phyloP scores from a whole-genome alignment of 2,797 vertebrate species.

The Sardinella longiceps region DNA sequence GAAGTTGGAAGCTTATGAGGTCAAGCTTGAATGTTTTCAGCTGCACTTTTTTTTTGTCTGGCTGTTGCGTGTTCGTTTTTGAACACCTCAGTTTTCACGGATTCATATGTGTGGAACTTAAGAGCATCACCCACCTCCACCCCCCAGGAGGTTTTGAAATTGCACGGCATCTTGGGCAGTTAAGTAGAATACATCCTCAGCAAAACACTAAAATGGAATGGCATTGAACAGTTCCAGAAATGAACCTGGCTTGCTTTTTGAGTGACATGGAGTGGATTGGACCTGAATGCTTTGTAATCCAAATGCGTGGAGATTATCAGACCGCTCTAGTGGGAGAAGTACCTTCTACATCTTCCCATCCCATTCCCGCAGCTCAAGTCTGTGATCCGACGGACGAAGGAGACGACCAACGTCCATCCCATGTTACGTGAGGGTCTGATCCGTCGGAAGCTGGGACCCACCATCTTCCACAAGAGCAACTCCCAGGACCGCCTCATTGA shows the following conservation, averaged over 20 bases:
- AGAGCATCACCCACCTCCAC: not conserved
- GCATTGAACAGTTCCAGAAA: not conserved
- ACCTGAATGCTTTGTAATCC: not conserved
- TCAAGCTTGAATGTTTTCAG: not conserved
- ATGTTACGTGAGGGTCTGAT: slow-evolving; percentile 89
- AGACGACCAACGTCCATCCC: slow-evolving; percentile 89
- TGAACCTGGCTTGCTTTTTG: not conserved
- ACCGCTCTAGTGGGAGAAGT: not conserved
- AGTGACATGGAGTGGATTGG: slow-evolving; percentile 8
- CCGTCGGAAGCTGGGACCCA: slow-evolving; percentile 86
- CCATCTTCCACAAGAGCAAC: slow-evolving; percentile 87
- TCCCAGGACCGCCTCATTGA: slow-evolving; percentile 89
- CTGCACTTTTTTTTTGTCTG: not conserved
- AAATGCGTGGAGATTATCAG: not conserved
- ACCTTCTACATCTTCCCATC: slow-evolving; percentile 38
- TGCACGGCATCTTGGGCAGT: not conserved
- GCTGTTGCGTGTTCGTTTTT: not conserved
- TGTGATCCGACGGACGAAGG: slow-evolving; percentile 94
- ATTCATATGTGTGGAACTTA: not conserved
- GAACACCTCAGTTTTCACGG: not conserved
- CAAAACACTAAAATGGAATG: not conserved
- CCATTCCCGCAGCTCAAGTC: slow-evolving; percentile 87
- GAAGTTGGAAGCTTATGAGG: not conserved
- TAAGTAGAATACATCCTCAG: not conserved
- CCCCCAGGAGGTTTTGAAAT: not conserved